Evolutionary conservation across 2,797 vertebrate genomes (phyloP).

Genomic region (Acanthiza pusilla): DNA sequence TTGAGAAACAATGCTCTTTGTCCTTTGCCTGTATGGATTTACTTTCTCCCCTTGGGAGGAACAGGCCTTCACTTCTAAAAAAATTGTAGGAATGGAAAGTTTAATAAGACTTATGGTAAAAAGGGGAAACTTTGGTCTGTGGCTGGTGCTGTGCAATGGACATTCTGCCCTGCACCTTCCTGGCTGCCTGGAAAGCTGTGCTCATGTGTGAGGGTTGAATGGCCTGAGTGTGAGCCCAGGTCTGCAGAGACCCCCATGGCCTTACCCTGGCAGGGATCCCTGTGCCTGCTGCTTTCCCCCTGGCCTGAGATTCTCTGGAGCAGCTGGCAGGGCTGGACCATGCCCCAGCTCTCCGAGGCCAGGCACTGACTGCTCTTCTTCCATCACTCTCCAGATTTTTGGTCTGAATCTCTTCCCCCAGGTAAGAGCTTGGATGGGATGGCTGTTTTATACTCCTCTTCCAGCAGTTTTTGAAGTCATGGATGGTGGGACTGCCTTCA

Average conservation of each 20-base stretch:
- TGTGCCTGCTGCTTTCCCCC: not conserved
- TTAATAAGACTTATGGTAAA: not conserved
- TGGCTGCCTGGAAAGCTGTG: not conserved
- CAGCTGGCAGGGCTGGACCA: not conserved
- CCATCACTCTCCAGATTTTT: not conserved
- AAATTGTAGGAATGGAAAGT: not conserved
- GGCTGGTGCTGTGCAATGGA: not conserved
- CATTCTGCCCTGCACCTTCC: not conserved
- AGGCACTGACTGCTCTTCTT: not conserved
- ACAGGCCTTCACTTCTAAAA: not conserved
- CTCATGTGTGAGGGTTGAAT: rapidly evolving
- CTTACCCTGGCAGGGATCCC: not conserved
- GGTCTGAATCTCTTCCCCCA: not conserved
- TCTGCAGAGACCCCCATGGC: not conserved
- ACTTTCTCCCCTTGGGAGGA: not conserved
- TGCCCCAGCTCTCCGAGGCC: rapidly evolving
- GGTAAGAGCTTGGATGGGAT: not conserved
- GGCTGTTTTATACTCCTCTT: not conserved
- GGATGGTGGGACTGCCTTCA: not conserved
- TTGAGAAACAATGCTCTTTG: not conserved
- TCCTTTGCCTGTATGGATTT: not conserved
- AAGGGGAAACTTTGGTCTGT: not conserved
- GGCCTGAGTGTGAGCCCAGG: not conserved
- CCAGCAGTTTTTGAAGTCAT: not conserved
- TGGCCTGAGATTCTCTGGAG: not conserved